Conservation (phyloP, 2,113 vertebrate species). For the Phoenicopterus ruber region DNA sequence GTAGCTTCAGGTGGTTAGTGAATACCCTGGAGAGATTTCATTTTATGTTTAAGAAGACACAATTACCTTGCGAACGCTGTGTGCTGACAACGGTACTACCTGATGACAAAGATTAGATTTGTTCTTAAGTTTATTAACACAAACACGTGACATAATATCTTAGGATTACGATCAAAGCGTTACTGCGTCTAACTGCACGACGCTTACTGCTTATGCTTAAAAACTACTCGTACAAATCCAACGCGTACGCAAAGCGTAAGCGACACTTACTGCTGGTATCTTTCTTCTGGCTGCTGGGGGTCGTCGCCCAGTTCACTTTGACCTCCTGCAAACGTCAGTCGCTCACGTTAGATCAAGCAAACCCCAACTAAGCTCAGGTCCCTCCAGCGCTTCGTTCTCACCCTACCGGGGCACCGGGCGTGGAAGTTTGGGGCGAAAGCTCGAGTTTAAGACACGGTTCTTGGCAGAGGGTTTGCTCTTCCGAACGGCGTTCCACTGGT, state of each 20-base stretch:
- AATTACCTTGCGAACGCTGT: constrained; percentile 73
- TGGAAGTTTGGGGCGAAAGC: not conserved
- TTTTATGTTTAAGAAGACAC: constrained; percentile 72
- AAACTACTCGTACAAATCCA: constrained; percentile 41
- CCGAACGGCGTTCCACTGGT: not conserved
- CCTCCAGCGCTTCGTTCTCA: not conserved
- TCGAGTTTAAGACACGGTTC: fast-evolving
- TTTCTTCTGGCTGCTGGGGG: constrained; percentile 99
- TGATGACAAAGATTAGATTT: constrained; percentile 78
- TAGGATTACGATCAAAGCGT: constrained; percentile 59
- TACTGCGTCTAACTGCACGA: constrained; percentile 38
- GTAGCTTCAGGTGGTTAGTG: constrained; percentile 56
- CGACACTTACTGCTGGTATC: constrained; percentile 98
- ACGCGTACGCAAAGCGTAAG: not conserved
- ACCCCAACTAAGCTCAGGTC: not conserved
- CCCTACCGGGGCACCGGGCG: not conserved
- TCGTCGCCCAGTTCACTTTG: constrained; percentile 99
- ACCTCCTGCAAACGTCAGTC: constrained; percentile 84
- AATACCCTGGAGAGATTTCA: constrained; percentile 64
- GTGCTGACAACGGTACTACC: constrained; percentile 76
- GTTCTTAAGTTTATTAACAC: constrained; percentile 74
- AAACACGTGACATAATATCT: constrained; percentile 67
- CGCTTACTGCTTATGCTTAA: constrained; percentile 41
- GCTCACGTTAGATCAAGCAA: constrained; percentile 8
- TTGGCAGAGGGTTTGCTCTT: not conserved